phyloP scores from a whole-genome alignment of 92 coral and sea anemone genomes.

The Blastomussa wellsi region DNA sequence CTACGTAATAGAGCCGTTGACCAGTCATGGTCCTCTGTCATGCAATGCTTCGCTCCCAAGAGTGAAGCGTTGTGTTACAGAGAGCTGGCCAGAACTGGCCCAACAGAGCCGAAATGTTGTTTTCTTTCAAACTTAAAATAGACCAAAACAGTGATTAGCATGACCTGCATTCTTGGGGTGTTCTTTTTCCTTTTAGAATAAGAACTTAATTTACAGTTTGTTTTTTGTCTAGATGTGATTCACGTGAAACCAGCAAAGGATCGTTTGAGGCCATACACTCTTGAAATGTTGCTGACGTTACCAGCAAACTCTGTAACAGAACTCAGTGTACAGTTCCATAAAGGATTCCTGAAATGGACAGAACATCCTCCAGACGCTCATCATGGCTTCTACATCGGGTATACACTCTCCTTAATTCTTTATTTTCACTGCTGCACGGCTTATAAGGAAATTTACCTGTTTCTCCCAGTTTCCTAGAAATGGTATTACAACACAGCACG shows the following conservation, averaged over 20 bases:
- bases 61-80: too few relatives aligned
- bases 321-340: constrained; percentile 83
- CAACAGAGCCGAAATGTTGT: background rate
- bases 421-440: too few relatives aligned
- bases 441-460: too few relatives aligned
- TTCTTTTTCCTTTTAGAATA: background rate
- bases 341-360: constrained; percentile 95
- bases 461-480: too few relatives aligned
- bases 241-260: constrained; percentile 87
- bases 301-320: constrained; percentile 88
- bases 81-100: background rate
- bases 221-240: constrained; percentile 54
- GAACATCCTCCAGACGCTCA: constrained; percentile 99
- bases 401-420: background rate
- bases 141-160: background rate
- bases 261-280: constrained; percentile 75
- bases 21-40: too few relatives aligned
- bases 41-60: too few relatives aligned
- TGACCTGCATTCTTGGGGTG: background rate
- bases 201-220: background rate
- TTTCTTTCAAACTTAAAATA: too few relatives aligned
- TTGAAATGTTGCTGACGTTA: constrained; percentile 80
- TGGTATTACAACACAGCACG: too few relatives aligned
- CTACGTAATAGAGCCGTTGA: too few relatives aligned
- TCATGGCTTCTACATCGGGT: constrained; percentile 97